Conservation (phyloP, 2,888 invertebrate genomes). For the Macrosoma leucophasiata region DNA sequence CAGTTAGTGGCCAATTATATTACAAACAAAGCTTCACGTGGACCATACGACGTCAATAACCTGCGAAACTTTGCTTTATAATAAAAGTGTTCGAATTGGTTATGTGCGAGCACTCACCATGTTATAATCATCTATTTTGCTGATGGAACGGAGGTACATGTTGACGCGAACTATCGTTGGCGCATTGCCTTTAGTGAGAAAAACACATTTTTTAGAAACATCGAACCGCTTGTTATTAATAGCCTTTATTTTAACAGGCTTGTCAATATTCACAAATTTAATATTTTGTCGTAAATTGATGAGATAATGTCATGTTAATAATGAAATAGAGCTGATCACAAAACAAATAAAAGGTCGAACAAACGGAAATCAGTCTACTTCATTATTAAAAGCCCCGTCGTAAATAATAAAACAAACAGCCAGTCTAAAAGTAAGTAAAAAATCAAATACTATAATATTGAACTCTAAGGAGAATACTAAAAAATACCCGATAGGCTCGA, state of each 20-base stretch:
- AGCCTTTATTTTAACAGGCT: too few relatives aligned
- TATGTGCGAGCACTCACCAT: slow-evolving; percentile 88
- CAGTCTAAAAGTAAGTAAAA: slow-evolving; percentile 45
- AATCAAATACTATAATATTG: slow-evolving; percentile 22
- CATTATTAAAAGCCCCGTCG: slow-evolving; percentile 41
- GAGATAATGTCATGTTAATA: slow-evolving; percentile 53
- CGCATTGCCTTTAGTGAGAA: slow-evolving; percentile 81
- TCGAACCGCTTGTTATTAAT: slow-evolving; percentile 11
- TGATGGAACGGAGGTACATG: slow-evolving; percentile 97
- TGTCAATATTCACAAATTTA: too few relatives aligned
- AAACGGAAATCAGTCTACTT: slow-evolving; percentile 32
- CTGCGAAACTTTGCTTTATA: slow-evolving; percentile 49
- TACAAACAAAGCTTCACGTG: slow-evolving; percentile 51
- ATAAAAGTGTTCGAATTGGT: slow-evolving; percentile 52
- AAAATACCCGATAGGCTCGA: slow-evolving; percentile 23
- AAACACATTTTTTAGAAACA: slow-evolving; percentile 39
- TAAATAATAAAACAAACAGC: slow-evolving; percentile 51
- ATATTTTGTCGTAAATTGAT: slow-evolving; percentile 33
- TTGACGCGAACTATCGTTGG: slow-evolving; percentile 94
- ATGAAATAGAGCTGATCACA: slow-evolving; percentile 38
- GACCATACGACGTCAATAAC: slow-evolving; percentile 20
- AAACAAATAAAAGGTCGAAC: too few relatives aligned
- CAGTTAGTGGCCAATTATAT: slow-evolving; percentile 50
- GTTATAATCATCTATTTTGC: slow-evolving; percentile 99
- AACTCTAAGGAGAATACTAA: slow-evolving; percentile 26